Conservation (phyloP, 2,797 vertebrate genomes). For the Prionace glauca region DNA sequence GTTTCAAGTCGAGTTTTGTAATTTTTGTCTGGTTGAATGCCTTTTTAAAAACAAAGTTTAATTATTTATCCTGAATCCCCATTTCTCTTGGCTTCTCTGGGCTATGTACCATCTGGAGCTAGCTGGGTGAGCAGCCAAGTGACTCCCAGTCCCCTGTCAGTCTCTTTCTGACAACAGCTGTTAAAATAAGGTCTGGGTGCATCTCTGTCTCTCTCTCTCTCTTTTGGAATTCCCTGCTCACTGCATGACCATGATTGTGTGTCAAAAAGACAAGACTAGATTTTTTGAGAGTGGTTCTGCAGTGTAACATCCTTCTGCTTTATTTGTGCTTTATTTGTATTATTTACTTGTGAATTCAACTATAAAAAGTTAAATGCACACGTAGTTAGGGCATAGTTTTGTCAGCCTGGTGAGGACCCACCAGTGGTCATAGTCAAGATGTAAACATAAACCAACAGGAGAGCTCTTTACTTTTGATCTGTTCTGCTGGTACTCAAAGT, state of each 20-base stretch:
- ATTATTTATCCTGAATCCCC: neutral
- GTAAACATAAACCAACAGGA: no score
- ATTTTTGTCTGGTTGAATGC: neutral
- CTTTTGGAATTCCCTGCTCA: neutral
- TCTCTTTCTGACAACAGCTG: neutral
- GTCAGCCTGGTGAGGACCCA: no score
- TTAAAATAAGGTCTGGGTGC: neutral
- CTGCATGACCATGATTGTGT: neutral
- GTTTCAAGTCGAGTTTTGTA: neutral
- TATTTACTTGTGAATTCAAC: no score
- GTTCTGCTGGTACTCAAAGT: no score
- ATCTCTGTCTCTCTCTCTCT: neutral
- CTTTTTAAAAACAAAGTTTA: conserved; percentile 4
- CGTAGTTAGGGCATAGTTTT: no score
- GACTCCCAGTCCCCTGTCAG: neutral
- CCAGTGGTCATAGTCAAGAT: no score
- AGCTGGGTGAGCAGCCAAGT: neutral
- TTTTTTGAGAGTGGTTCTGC: no score
- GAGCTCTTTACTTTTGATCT: no score
- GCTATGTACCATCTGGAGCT: neutral
- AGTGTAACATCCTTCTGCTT: no score
- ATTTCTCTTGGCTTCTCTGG: neutral
- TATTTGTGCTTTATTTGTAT: no score
- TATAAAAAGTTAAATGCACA: no score
- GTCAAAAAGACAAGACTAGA: no score